Base-by-base conservation (phyloP, 2,797 vertebrate genomes). In the Syncerus caffer region DNA sequence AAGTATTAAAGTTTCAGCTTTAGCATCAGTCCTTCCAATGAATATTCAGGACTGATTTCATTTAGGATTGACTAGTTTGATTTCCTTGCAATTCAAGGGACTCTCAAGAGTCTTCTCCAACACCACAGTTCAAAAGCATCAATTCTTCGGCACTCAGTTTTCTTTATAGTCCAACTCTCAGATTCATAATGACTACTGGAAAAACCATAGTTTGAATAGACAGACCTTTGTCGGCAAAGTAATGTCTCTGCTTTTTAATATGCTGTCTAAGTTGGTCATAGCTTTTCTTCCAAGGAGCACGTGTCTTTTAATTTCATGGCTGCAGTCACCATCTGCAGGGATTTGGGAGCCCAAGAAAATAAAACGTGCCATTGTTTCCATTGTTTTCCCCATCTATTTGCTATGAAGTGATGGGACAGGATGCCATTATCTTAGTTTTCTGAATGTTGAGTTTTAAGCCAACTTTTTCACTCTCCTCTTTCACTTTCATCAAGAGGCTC, bases 171-270 rank as follows among this genome's bases (percentile, higher is more conserved):
- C 17, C 9, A 67, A 34, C 4, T 34, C 64, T 67, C 64, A 21
- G 4, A 67, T 67, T 2, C 64, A 67, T 67, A 67, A 5, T 11
- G n/a, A 67, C 64, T 67, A 67, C 64, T 67, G n/a, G n/a, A 67
- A 67, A 67, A 67, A 67, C 17, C 4, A 0, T 34, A 67, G n/a
- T 34, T 21, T 34, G n/a, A 67, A 64, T 34, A 67, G n/a, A 11
- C 2, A 4, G n/a, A 67, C 17, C n/a, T 67, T 67, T 34, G 64
- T 34, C 0, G 0, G 4, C n/a, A 34, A 67, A 67, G 64, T 21
- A 67, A 67, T 62, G 60, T 67, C 64, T 34, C 64, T 21, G n/a
- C 17, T 6, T 67, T 67, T 21, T 21, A 67, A 67, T 19, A 67
- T 21, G n/a, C n/a, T 67, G n/a, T 71, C 64, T 71, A 71, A 1